Evolutionary conservation across 2,113 vertebrate species (phyloP).

Genomic region (Pelecanoides urinatrix): DNA sequence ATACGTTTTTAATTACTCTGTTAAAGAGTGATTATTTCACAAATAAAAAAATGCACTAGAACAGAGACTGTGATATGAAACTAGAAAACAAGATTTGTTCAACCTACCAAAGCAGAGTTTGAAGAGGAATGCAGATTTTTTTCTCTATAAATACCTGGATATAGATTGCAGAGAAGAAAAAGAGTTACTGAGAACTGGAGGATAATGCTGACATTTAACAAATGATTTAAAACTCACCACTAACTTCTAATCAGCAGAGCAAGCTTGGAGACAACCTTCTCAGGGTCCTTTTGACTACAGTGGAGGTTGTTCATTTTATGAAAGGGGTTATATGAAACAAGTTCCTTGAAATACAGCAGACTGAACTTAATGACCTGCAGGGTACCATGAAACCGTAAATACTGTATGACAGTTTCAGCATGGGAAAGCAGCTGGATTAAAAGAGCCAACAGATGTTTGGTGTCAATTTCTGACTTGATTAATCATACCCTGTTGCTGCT

Average conservation of each 20-base stretch:
- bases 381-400: not conserved
- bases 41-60: not conserved
- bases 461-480: not conserved
- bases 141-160: not conserved
- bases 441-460: not conserved
- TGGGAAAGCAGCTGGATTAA: not conserved
- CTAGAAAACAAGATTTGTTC: not conserved
- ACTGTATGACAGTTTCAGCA: not conserved
- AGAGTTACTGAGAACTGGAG: not conserved
- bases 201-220: not conserved
- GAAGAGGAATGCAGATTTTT: not conserved
- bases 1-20: not conserved
- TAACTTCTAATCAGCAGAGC: not conserved
- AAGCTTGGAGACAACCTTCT: not conserved
- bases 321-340: not conserved
- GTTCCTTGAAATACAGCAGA: not conserved
- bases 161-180: not conserved
- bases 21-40: not conserved
- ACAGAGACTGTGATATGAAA: not conserved
- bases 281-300: not conserved
- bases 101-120: not conserved
- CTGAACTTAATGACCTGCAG: not conserved
- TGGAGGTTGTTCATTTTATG: not conserved
- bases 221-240: not conserved
- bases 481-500: not conserved